A percentile compares a stretch with the other conserved stretches of the same genome.
These are phyloP conservation scores for Teleogryllus oceanicus DNA, from an alignment of 2,888 invertebrate species.

Conservation along the genomic window DNA sequence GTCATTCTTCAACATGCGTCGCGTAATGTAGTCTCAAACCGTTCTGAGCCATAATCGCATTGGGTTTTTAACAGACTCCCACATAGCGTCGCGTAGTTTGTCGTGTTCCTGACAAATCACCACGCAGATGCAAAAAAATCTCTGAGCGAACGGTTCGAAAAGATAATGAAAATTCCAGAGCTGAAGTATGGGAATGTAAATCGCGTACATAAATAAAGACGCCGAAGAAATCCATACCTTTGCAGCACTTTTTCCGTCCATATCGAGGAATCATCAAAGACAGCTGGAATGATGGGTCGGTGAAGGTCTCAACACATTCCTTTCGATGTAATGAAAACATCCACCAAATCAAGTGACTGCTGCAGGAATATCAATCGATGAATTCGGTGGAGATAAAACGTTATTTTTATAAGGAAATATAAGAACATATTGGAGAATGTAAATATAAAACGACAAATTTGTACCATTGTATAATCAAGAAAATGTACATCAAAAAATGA, in stretches of 20 bases:
- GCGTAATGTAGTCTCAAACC: too few species aligned
- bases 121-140: not conserved
- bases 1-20: too few species aligned
- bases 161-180: conserved; percentile 2
- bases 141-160: not conserved
- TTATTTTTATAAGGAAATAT: too few species aligned
- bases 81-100: not conserved
- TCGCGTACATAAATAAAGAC: not conserved
- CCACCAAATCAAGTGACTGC: not conserved
- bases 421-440: too few species aligned
- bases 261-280: not conserved
- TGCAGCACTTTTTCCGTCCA: not conserved
- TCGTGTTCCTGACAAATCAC: not conserved
- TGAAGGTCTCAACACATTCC: not conserved
- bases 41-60: too few species aligned
- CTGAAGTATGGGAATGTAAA: not conserved
- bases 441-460: too few species aligned
- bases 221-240: not conserved
- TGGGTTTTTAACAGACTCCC: too few species aligned
- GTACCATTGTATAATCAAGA: too few species aligned
- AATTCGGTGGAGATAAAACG: too few species aligned
- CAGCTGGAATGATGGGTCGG: not conserved
- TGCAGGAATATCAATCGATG: too few species aligned
- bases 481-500: too few species aligned
- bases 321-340: not conserved